These are phyloP conservation scores for Athalia circularis DNA, from an alignment of 2,888 invertebrate genomes.

Conservation along the genomic window DNA sequence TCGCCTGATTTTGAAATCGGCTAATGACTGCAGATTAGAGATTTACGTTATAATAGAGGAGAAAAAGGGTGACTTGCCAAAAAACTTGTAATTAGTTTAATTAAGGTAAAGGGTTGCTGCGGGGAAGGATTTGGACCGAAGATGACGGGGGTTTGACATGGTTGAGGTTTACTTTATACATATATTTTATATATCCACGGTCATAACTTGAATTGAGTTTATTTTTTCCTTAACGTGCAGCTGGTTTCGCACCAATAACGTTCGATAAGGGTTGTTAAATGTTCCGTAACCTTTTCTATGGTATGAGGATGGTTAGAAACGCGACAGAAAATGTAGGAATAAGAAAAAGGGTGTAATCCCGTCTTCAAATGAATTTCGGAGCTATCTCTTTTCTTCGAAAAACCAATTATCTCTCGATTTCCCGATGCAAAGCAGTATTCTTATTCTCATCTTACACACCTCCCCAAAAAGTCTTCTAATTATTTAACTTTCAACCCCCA, in stretches of 20 bases:
- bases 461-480: too few species aligned
- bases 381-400: background rate
- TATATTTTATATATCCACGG: background rate
- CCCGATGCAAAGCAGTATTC: background rate
- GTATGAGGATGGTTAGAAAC: too few species aligned
- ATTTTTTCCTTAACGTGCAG: background rate
- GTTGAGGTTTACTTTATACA: background rate
- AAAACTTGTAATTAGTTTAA: conserved; percentile 31
- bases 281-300: background rate
- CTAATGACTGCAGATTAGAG: background rate
- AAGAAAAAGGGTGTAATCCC: too few species aligned
- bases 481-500: too few species aligned
- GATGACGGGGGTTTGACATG: background rate
- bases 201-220: background rate
- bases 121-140: conserved; percentile 2
- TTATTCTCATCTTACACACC: too few species aligned
- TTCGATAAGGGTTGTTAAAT: background rate
- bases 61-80: background rate
- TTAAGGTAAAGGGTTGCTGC: conserved; percentile 31
- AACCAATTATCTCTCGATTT: background rate
- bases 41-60: too few species aligned
- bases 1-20: background rate
- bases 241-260: background rate
- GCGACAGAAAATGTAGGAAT: too few species aligned
- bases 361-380: background rate